These are phyloP conservation scores for Hydractinia symbiolongicarpus DNA, from an alignment of 30 jellyfish, hydroid and myxozoan genomes.

Conservation along the genomic window DNA sequence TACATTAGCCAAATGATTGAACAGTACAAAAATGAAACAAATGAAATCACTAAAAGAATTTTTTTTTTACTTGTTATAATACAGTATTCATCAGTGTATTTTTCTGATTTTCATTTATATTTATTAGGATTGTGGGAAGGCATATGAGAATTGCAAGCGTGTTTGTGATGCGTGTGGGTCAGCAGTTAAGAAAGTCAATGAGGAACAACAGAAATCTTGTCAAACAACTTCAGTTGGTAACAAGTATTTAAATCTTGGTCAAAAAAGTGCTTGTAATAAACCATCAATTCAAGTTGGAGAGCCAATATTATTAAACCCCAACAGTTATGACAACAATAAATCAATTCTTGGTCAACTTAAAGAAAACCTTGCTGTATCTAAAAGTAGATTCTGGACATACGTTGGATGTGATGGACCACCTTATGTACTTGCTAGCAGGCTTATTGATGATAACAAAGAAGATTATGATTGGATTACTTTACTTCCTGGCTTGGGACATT, in stretches of 20 bases:
- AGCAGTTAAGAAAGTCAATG: no score
- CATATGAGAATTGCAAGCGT: no score
- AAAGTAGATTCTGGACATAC: background rate
- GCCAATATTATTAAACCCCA: slow-evolving; percentile 16
- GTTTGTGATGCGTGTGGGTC: no score
- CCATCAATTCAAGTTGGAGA: slow-evolving; percentile 1
- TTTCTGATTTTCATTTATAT: no score
- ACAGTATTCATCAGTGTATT: no score
- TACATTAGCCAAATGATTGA: background rate
- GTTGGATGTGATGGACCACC: slow-evolving; percentile 9
- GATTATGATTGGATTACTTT: slow-evolving; percentile 1
- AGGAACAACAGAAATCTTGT: no score
- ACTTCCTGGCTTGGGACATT: background rate
- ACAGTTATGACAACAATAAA: background rate
- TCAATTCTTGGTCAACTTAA: background rate
- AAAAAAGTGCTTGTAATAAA: background rate
- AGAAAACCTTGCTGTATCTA: background rate
- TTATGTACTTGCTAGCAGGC: background rate
- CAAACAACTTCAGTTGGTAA: no score
- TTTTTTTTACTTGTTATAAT: no score
- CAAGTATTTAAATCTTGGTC: background rate
- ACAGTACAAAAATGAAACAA: no score
- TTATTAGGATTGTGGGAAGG: no score
- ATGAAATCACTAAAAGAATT: no score
- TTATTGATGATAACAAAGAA: background rate